A percentile compares a stretch with the other conserved stretches of the same genome.
These are phyloP conservation scores for Pseudanteris insignis DNA, from an alignment of 2,888 invertebrate species.

Conservation along the genomic window DNA sequence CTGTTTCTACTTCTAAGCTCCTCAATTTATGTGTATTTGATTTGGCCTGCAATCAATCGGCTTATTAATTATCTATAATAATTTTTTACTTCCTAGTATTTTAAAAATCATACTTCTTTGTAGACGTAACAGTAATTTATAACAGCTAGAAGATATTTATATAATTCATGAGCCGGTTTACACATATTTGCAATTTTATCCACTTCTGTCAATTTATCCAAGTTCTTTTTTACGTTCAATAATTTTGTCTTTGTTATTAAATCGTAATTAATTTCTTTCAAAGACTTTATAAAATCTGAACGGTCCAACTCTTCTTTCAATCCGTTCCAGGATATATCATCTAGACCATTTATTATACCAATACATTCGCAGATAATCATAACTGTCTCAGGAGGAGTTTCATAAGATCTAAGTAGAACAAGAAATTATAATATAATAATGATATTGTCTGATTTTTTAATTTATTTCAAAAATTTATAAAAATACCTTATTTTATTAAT, in stretches of 20 bases:
- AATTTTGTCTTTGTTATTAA: constrained; percentile 77
- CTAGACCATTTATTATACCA: constrained; percentile 82
- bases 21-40: constrained; percentile 86
- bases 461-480: background rate
- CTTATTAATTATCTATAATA: constrained; percentile 38
- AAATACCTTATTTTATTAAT: constrained; percentile 82
- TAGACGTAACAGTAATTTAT: constrained; percentile 89
- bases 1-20: constrained; percentile 77
- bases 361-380: constrained; percentile 91
- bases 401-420: constrained; percentile 75
- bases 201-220: constrained; percentile 77
- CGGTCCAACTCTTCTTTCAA: constrained; percentile 94
- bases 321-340: constrained; percentile 89
- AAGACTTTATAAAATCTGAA: constrained; percentile 79
- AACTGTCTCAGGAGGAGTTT: constrained; percentile 90
- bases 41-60: constrained; percentile 67
- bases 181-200: constrained; percentile 87
- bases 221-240: constrained; percentile 75
- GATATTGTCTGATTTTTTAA: too few species aligned
- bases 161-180: constrained; percentile 84
- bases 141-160: constrained; percentile 87
- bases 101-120: constrained; percentile 78
- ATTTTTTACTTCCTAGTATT: background rate
- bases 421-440: background rate
- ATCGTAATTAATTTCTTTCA: constrained; percentile 89